Conservation (phyloP, 2,113 vertebrate genomes). For the Steatornis caripensis region DNA sequence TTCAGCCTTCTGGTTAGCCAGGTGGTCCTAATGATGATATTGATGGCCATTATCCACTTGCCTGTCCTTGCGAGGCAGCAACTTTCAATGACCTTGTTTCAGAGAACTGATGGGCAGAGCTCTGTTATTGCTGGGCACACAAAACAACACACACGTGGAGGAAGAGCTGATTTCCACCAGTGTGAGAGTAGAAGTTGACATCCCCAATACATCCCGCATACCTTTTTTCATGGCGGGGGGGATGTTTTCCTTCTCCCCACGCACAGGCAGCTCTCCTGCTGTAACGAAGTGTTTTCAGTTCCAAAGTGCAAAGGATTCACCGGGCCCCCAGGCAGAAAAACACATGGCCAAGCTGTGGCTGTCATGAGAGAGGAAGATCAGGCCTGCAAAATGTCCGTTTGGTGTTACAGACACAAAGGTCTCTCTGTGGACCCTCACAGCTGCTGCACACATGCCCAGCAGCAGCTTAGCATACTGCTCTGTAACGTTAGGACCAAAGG, state of each 20-base stretch:
- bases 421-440: not conserved
- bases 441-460: not conserved
- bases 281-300: not conserved
- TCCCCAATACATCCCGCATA: not conserved
- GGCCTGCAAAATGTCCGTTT: not conserved
- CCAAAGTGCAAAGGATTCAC: rapidly evolving
- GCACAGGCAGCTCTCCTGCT: not conserved
- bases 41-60: not conserved
- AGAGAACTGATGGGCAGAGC: not conserved
- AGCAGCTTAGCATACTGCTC: not conserved
- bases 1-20: not conserved
- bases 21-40: not conserved
- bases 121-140: not conserved
- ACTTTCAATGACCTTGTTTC: not conserved
- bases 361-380: not conserved
- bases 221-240: not conserved
- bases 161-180: not conserved
- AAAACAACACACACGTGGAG: not conserved
- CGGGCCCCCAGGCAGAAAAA: not conserved
- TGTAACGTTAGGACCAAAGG: rapidly evolving
- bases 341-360: rapidly evolving
- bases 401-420: not conserved
- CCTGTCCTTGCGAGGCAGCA: not conserved
- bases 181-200: not conserved
- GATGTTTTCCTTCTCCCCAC: rapidly evolving